These are phyloP conservation scores for Yasuhikotakia modesta DNA, from an alignment of 2,797 vertebrate genomes.

Conservation along the genomic window DNA sequence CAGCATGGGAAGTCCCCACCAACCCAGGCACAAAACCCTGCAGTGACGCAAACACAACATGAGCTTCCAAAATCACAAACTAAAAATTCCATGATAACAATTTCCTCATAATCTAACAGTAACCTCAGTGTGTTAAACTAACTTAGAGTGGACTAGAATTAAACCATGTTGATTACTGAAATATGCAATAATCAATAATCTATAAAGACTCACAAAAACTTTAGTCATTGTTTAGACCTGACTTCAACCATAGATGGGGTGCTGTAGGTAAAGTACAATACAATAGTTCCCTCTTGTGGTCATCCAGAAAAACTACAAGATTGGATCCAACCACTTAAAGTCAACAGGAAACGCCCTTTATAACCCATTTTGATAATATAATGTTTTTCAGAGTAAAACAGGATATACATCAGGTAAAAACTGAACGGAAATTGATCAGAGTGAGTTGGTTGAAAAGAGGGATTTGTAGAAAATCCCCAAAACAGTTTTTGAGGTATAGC, in stretches of 20 bases:
- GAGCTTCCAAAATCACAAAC: background rate
- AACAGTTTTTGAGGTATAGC: background rate
- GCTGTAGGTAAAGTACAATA: background rate
- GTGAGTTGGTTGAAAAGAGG: background rate
- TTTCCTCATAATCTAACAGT: background rate
- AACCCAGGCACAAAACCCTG: constrained; percentile 85
- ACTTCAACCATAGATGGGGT: background rate
- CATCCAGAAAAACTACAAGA: constrained; percentile 8
- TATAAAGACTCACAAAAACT: background rate
- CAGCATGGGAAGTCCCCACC: constrained; percentile 84
- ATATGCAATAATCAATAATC: background rate
- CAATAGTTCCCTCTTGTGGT: constrained; percentile 38
- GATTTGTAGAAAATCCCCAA: background rate
- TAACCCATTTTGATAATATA: background rate
- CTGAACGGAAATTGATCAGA: background rate
- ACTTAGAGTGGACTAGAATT: background rate
- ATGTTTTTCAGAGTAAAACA: background rate
- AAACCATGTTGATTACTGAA: background rate
- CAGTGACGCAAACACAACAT: constrained; percentile 32
- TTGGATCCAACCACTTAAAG: constrained; percentile 6
- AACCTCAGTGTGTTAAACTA: background rate
- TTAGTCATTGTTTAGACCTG: background rate
- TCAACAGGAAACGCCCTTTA: constrained; percentile 24
- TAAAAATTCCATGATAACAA: constrained; percentile 4
- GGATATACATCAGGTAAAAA: background rate